Evolutionary conservation across 1,140 invertebrate genomes (phyloP).

Genomic region (Drosophila repletoides): DNA sequence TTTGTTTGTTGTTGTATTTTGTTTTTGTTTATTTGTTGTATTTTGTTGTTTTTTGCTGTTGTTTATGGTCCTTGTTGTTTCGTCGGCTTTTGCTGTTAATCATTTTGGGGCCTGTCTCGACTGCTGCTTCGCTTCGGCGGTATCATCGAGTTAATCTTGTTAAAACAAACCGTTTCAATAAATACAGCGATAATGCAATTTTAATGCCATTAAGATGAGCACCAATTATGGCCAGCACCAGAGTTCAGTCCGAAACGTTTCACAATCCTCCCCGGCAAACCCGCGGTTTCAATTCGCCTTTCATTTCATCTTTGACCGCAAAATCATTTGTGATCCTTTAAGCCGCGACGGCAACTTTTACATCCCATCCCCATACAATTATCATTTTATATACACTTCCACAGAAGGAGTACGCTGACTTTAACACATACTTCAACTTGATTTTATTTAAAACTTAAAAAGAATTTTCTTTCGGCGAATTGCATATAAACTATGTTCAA

Average conservation of each 20-base stretch:
- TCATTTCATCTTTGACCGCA: constrained; percentile 78
- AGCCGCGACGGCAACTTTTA: constrained; percentile 65
- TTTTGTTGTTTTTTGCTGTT: constrained; percentile 5
- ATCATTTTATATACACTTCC: constrained; percentile 39
- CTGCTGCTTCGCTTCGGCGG: constrained; percentile 32
- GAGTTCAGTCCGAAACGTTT: constrained; percentile 8
- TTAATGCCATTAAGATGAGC: constrained; percentile 80
- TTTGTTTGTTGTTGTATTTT: constrained; percentile 13
- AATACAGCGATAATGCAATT: constrained; percentile 80
- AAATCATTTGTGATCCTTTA: constrained; percentile 72
- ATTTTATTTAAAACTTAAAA: not conserved
- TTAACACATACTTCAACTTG: not conserved
- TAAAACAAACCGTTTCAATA: constrained; percentile 81
- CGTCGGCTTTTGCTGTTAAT: constrained; percentile 68
- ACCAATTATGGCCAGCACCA: constrained; percentile 78
- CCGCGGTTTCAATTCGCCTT: constrained; percentile 18
- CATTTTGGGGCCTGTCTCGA: constrained; percentile 67
- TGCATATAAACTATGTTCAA: no score
- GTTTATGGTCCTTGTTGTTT: constrained; percentile 29
- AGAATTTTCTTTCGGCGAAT: no score
- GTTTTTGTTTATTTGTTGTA: not conserved
- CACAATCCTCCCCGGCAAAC: not conserved
- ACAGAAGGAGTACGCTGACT: not conserved
- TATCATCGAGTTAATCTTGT: constrained; percentile 77
- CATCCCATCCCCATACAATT: constrained; percentile 69